These are phyloP conservation scores for Spodoptera picta DNA, from an alignment of 2,888 invertebrate species.

Conservation along the genomic window DNA sequence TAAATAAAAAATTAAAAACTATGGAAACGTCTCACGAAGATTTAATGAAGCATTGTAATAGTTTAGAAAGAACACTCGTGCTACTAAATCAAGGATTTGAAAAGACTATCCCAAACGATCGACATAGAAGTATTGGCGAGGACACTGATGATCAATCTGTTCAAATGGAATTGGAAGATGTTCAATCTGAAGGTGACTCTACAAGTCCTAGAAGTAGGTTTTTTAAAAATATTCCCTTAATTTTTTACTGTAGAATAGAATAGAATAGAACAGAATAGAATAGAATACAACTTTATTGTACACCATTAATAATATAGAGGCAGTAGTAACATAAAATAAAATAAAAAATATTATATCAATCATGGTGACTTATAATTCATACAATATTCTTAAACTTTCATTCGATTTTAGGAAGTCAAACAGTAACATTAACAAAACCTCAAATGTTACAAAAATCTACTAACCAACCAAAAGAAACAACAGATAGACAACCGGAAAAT, in stretches of 20 bases:
- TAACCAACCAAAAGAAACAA: constrained; percentile 25
- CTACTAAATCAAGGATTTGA: constrained; percentile 77
- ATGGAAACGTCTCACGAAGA: constrained; percentile 72
- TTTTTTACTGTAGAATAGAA: too few species aligned
- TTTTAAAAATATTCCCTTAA: too few species aligned
- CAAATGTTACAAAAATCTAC: constrained; percentile 62
- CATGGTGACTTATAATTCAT: too few species aligned
- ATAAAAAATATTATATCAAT: too few species aligned
- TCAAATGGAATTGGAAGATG: constrained; percentile 72
- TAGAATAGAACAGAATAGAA: too few species aligned
- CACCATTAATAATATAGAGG: too few species aligned
- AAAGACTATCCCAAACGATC: constrained; percentile 44
- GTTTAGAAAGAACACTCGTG: constrained; percentile 75
- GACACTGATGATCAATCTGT: constrained; percentile 40
- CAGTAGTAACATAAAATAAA: too few species aligned
- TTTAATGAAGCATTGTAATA: constrained; percentile 70
- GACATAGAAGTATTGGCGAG: constrained; percentile 44
- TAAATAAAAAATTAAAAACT: constrained; percentile 69
- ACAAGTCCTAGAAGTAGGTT: constrained; percentile 67
- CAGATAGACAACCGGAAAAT: constrained; percentile 14
- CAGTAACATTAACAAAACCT: constrained; percentile 74
- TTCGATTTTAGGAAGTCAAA: constrained; percentile 70
- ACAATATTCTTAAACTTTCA: too few species aligned
- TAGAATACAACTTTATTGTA: too few species aligned
- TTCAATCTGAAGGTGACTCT: constrained; percentile 76